Evolutionary conservation across 2,113 vertebrate genomes (phyloP).

Genomic region (Seriola dumerili): DNA sequence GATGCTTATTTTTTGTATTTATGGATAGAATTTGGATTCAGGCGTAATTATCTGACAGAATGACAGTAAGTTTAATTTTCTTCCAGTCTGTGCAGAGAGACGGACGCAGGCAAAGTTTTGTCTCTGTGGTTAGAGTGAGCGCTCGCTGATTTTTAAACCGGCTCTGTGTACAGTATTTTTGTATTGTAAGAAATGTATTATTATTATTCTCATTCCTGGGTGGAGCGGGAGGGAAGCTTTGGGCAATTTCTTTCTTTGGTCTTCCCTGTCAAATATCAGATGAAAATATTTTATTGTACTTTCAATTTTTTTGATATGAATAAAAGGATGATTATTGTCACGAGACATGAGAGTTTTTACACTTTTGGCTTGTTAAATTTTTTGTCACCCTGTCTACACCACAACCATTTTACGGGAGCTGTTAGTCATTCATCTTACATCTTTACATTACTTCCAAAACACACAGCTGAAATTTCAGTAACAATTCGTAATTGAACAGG

Average conservation of each 20-base stretch:
- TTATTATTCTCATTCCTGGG: constrained; percentile 38
- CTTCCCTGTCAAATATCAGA: constrained; percentile 75
- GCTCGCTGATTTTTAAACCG: constrained; percentile 64
- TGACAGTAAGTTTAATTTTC: not conserved
- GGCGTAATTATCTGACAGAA: not conserved
- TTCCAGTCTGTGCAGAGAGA: not conserved
- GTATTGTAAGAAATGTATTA: constrained; percentile 79
- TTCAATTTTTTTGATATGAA: constrained; percentile 77
- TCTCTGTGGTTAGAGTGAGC: not conserved
- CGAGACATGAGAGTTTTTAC: not conserved
- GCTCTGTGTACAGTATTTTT: constrained; percentile 87
- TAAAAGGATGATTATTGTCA: constrained; percentile 60
- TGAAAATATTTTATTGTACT: constrained; percentile 80
- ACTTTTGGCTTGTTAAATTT: not conserved
- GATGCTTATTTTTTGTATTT: constrained; percentile 67
- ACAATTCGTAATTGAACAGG: too few relatives aligned
- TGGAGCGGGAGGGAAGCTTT: constrained; percentile 13
- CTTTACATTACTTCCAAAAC: not conserved
- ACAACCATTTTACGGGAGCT: too few relatives aligned
- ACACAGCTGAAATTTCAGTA: too few relatives aligned
- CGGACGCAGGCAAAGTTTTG: not conserved
- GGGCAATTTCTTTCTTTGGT: constrained; percentile 56
- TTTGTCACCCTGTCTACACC: not conserved
- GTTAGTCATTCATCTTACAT: too few relatives aligned
- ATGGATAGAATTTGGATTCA: constrained; percentile 37